Evolutionary conservation across 2,113 vertebrate species (phyloP), one percentile per base, ranked within the genome.

Genomic region (Rostratula benghalensis): DNA sequence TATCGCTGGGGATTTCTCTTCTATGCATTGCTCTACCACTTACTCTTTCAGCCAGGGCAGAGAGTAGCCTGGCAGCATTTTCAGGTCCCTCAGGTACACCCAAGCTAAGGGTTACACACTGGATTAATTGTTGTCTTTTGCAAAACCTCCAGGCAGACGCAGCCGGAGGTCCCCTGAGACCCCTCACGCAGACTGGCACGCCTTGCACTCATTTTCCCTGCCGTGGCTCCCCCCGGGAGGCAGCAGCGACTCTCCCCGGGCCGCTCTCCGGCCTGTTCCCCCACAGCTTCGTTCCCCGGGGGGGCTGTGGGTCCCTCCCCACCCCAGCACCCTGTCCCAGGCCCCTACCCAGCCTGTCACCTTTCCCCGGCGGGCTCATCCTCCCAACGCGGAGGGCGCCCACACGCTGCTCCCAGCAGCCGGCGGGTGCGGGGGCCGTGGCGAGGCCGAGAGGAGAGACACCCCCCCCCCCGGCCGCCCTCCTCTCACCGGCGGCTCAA

Each of bases 91-190:
- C 7, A 3, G 8, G 8, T 45, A 28, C 7, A 33, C 0, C 6
- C 7, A 48, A 46, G 7, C 10, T 4, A 56, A 5, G 1, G 7
- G 25, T 4, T 3, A 8, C 0, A 41, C 12, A 16, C 24, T 0
- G 10, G 6, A 6, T 2, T n/a, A 5, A 25, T 0, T 1, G 25
- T 3, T 20, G 9, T 2, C 9, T 69, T 41, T 27, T 5, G n/a
- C 21, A 15, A 15, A 37, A 4, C 6, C 37, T 9, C 10, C 35
- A 5, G 2, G 7, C 1, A 11, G 35, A 8, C 18, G 22, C 16
- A 31, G 24, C 43, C 10, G 5, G 30, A 31, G 30, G 21, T 27
- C 17, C 3, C 31, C 2, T 0, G 24, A 18, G 1, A 10, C 41
- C 11, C 43, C 51, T 10, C 3, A 14, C 17, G 3, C 4, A 8